Evolutionary conservation across 2,888 invertebrate species (phyloP).

Genomic region (Hypomecis atomaria): DNA sequence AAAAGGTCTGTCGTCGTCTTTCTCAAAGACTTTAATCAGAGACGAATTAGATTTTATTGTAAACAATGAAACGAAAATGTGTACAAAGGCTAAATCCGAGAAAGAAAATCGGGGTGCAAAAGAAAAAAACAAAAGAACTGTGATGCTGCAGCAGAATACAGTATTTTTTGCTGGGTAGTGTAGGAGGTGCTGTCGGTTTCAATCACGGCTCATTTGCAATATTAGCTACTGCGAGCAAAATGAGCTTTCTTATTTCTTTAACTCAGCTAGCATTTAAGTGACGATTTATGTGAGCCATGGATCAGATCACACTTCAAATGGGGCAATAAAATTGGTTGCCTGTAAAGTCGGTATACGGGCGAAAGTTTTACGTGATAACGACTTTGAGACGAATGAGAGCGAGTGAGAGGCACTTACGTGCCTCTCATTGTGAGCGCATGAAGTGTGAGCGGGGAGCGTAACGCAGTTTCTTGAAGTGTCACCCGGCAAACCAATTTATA

Average conservation of each 20-base stretch:
- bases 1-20: slow-evolving; percentile 36
- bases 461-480: too few relatives aligned
- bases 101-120: slow-evolving; percentile 40
- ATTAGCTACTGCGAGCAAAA: background rate
- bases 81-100: slow-evolving; percentile 44
- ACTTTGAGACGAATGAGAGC: too few relatives aligned
- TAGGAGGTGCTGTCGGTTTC: background rate
- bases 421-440: too few relatives aligned
- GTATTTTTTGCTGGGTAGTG: slow-evolving; percentile 36
- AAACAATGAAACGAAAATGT: slow-evolving; percentile 52
- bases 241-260: background rate
- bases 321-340: too few relatives aligned
- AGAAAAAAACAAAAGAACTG: slow-evolving; percentile 39
- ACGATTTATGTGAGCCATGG: too few relatives aligned
- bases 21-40: slow-evolving; percentile 45
- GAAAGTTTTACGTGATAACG: too few relatives aligned
- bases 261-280: too few relatives aligned
- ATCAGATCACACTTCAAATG: too few relatives aligned
- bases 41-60: slow-evolving; percentile 50
- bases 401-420: too few relatives aligned
- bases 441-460: too few relatives aligned
- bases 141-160: slow-evolving; percentile 38
- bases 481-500: too few relatives aligned
- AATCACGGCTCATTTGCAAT: background rate
- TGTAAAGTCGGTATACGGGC: too few relatives aligned